phyloP scores from a whole-genome alignment of 2,888 invertebrate species.

The Lycocerus yunnanus region DNA sequence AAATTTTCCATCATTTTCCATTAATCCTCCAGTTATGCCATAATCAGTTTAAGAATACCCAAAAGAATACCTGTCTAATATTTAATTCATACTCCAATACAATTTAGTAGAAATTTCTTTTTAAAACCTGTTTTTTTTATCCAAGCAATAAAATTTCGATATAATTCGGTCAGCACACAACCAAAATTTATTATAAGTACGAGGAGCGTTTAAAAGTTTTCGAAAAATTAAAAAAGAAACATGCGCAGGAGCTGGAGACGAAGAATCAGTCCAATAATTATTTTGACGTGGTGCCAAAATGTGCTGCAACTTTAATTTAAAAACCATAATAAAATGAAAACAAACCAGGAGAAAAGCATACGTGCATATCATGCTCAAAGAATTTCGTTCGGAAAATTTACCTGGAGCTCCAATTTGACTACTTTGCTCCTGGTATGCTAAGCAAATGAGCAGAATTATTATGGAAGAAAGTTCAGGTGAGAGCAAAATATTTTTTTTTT shows the following conservation, averaged over 20 bases:
- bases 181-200: neutral
- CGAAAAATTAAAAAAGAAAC: neutral
- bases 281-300: neutral
- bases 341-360: slow-evolving; percentile 46
- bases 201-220: neutral
- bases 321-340: slow-evolving; percentile 1
- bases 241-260: neutral
- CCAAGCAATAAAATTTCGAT: neutral
- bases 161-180: neutral
- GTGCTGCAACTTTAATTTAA: neutral
- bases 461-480: neutral
- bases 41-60: neutral
- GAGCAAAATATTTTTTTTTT: neutral
- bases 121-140: neutral
- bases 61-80: neutral
- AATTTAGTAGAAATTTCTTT: neutral
- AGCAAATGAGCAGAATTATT: slow-evolving; percentile 45
- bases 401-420: slow-evolving; percentile 60
- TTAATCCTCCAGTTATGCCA: neutral
- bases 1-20: neutral
- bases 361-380: slow-evolving; percentile 35
- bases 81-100: neutral
- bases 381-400: slow-evolving; percentile 41
- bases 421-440: slow-evolving; percentile 74
- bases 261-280: neutral